Conservation (phyloP, 2,797 vertebrate species). For the Melanotaenia boesemani region DNA sequence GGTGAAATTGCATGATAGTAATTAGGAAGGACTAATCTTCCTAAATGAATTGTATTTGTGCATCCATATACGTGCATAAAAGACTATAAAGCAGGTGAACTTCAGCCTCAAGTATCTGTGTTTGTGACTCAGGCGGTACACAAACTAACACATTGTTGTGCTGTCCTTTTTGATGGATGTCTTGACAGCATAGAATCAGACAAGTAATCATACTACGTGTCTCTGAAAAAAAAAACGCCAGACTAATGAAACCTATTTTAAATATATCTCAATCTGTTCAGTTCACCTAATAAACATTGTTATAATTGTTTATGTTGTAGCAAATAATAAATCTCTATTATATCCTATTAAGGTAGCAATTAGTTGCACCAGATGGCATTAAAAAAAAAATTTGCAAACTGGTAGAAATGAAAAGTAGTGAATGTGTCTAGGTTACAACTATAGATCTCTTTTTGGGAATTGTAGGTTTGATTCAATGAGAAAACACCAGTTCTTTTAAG, state of each 20-base stretch:
- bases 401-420: constrained; percentile 16
- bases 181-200: constrained; percentile 1
- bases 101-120: neutral
- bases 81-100: constrained; percentile 3
- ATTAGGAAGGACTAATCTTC: constrained; percentile 8
- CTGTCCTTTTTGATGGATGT: constrained; percentile 30
- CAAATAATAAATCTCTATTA: neutral
- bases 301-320: constrained; percentile 7
- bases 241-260: neutral
- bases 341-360: neutral
- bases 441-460: constrained; percentile 16
- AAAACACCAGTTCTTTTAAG: constrained; percentile 21
- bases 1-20: neutral
- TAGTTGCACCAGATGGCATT: constrained; percentile 1
- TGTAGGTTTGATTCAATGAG: constrained; percentile 5
- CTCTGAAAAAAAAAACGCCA: neutral
- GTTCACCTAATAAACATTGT: neutral
- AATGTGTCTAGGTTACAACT: constrained; percentile 24
- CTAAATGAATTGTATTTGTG: neutral
- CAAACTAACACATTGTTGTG: neutral
- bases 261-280: constrained; percentile 31
- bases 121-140: neutral
- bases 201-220: neutral
- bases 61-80: neutral
- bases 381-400: neutral